Evolutionary conservation across 2,888 invertebrate genomes (phyloP).

Genomic region (Drosophila tripunctata): DNA sequence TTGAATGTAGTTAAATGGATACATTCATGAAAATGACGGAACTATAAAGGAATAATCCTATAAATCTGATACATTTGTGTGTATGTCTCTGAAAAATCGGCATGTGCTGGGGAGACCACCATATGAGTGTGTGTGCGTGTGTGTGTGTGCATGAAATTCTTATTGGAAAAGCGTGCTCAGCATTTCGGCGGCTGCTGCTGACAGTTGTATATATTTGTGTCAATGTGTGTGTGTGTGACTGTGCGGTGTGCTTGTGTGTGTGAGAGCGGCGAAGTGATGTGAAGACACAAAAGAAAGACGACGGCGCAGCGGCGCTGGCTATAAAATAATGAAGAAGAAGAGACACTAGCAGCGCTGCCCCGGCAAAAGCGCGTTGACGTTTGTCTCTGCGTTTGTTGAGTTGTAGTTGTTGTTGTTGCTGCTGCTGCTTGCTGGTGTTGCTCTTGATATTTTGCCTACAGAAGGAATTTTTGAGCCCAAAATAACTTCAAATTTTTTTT

Average conservation of each 20-base stretch:
- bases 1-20: constrained; percentile 31
- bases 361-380: constrained; percentile 59
- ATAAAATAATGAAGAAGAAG: constrained; percentile 69
- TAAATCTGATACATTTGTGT: constrained; percentile 56
- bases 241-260: constrained; percentile 34
- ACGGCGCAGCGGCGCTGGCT: constrained; percentile 53
- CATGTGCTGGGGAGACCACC: constrained; percentile 55
- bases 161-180: constrained; percentile 79
- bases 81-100: constrained; percentile 64
- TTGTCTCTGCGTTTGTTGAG: constrained; percentile 58
- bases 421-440: too few relatives aligned
- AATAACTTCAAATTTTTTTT: constrained; percentile 76
- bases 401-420: too few relatives aligned
- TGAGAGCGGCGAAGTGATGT: constrained; percentile 62
- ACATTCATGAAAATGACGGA: constrained; percentile 12
- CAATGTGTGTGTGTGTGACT: constrained; percentile 12
- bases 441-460: constrained; percentile 51
- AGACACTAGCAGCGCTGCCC: constrained; percentile 51
- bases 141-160: constrained; percentile 64
- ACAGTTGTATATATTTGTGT: constrained; percentile 43
- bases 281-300: constrained; percentile 70
- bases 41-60: constrained; percentile 36
- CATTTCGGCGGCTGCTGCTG: constrained; percentile 68
- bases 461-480: constrained; percentile 62
- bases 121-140: constrained; percentile 15